Evolutionary conservation across 2,888 invertebrate species (phyloP).

Genomic region (Hirtodrosophila histrioides): DNA sequence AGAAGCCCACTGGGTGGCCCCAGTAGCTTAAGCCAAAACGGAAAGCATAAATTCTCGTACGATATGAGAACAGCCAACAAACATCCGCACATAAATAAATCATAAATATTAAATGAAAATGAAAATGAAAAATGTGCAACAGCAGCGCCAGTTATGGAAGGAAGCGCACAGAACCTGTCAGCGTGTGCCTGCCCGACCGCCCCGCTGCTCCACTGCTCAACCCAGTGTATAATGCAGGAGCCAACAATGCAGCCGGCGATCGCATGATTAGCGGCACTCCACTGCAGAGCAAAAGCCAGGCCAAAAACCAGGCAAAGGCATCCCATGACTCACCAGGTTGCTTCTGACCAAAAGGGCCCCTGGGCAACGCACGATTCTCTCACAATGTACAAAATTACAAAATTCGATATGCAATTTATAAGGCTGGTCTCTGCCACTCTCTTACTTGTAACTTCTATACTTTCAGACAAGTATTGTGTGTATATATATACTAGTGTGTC

Average conservation of each 20-base stretch:
- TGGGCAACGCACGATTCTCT: constrained; percentile 66
- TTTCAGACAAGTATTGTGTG: neutral
- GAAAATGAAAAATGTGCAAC: constrained; percentile 72
- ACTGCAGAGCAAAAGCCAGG: constrained; percentile 16
- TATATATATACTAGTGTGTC: constrained; percentile 10
- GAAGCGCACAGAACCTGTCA: constrained; percentile 76
- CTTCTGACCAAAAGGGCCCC: constrained; percentile 33
- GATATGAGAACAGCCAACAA: constrained; percentile 77
- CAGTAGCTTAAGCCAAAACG: constrained; percentile 65
- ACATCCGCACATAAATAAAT: constrained; percentile 80
- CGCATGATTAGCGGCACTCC: constrained; percentile 75
- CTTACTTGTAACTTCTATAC: too few relatives aligned
- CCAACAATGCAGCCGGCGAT: constrained; percentile 64
- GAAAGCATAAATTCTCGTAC: constrained; percentile 75
- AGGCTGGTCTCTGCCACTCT: constrained; percentile 8
- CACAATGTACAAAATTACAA: constrained; percentile 70
- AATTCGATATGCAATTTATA: constrained; percentile 79
- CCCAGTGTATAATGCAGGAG: constrained; percentile 51
- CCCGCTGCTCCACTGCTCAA: neutral
- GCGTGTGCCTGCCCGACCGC: constrained; percentile 41
- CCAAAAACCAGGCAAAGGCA: constrained; percentile 8
- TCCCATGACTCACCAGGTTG: constrained; percentile 27
- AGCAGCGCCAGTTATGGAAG: constrained; percentile 47
- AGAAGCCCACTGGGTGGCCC: constrained; percentile 30
- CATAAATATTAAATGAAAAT: constrained; percentile 80